These are phyloP conservation scores for Panthera uncia DNA, from an alignment of 2,113 vertebrate genomes.

Conservation along the genomic window DNA sequence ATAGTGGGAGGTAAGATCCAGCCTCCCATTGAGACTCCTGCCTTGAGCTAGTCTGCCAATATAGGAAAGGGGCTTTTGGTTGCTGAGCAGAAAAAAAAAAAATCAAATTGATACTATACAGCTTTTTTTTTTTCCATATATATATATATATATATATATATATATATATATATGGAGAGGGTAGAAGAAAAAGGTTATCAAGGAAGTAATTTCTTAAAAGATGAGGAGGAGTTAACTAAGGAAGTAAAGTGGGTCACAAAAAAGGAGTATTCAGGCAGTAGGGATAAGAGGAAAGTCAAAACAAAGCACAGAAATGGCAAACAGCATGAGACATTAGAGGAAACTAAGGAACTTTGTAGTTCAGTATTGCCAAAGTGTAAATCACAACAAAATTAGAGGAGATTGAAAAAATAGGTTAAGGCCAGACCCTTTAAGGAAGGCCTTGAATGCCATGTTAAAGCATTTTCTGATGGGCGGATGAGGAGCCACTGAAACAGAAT, in stretches of 20 bases:
- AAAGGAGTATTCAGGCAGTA: not conserved
- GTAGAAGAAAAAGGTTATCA: constrained; percentile 6
- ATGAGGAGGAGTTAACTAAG: not conserved
- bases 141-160: no score
- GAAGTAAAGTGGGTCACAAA: not conserved
- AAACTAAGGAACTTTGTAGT: not conserved
- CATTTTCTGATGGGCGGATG: not conserved
- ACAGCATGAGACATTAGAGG: not conserved
- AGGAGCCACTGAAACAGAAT: not conserved
- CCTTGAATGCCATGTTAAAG: not conserved
- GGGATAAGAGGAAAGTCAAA: not conserved
- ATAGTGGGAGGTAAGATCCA: not conserved
- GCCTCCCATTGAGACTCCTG: not conserved
- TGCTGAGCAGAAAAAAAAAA: not conserved
- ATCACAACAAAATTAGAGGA: not conserved
- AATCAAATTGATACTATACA: not conserved
- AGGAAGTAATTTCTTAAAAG: constrained; percentile 13
- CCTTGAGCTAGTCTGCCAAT: not conserved
- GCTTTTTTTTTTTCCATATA: not conserved
- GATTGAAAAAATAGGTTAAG: not conserved
- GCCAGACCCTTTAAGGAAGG: not conserved
- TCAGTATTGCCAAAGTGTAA: not conserved
- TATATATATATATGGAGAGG: no score
- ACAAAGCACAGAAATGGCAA: not conserved
- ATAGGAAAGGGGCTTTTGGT: not conserved